These are phyloP conservation scores for Antennarius maculatus DNA, from an alignment of 2,797 vertebrate species.

Conservation along the genomic window DNA sequence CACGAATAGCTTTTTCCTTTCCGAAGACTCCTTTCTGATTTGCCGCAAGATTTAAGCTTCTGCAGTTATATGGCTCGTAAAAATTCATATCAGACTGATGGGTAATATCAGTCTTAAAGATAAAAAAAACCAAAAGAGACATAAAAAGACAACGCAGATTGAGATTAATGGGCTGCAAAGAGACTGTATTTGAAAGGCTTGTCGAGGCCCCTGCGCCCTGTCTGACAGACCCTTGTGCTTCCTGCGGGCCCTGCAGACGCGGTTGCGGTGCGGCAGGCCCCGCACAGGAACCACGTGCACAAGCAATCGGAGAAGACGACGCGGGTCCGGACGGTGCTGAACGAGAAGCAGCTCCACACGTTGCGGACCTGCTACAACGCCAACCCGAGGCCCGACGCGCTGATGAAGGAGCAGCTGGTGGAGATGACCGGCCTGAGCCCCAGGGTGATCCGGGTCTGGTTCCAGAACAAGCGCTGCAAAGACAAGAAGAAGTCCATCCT, in stretches of 20 bases:
- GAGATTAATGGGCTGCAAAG: background rate
- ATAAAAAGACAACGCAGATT: background rate
- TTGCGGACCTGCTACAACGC: constrained; percentile 94
- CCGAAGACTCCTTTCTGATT: background rate
- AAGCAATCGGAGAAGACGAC: constrained; percentile 93
- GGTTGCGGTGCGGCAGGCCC: constrained; percentile 84
- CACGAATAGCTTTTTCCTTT: too few species aligned
- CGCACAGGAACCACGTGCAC: constrained; percentile 87
- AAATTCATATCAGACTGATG: background rate
- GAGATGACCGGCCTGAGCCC: constrained; percentile 97
- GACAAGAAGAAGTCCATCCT: constrained; percentile 94
- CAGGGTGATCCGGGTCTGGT: constrained; percentile 96
- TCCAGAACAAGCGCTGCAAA: constrained; percentile 98
- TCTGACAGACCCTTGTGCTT: background rate
- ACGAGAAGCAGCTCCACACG: constrained; percentile 95
- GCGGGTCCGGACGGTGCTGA: constrained; percentile 92
- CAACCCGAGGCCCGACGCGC: constrained; percentile 94
- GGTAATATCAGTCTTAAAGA: background rate
- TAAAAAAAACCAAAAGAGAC: background rate
- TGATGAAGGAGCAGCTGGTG: constrained; percentile 97
- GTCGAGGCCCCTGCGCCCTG: background rate
- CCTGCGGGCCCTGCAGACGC: constrained; percentile 71
- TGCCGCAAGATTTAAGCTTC: background rate
- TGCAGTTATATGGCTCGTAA: background rate
- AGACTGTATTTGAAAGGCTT: background rate